Base-by-base conservation (phyloP, 2,888 invertebrate genomes). In the Agriopis aurantiaria region DNA sequence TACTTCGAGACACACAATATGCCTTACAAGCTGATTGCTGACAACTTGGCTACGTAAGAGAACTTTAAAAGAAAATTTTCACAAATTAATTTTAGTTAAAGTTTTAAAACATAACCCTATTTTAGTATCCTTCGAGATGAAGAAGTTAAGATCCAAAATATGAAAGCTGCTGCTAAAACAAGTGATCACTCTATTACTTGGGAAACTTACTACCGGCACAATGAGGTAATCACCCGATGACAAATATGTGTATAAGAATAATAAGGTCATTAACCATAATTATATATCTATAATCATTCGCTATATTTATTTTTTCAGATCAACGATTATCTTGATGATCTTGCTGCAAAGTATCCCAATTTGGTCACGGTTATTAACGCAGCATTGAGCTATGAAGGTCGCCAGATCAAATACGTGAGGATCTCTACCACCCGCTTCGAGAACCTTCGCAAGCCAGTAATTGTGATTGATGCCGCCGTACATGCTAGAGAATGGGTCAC, bases 401-500 rank as follows among this genome's bases (percentile, higher is more conserved):
- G 96, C n/a, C 90, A 94, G 67, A 91, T 97, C 72, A 95, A 95
- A 77, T 94, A 94, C 73, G 89, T 96, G 59, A 96, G 95, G 81
- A 95, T 96, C 69, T 96, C 96, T 1, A 93, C 91, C 41, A 91
- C 91, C 17, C 88, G 90, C 10, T 91, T 90, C 58, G 91, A 90
- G 69, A 85, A 91, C 69, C 78, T 84, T n/a, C 81, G 75, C 48
- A 95, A 96, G 68, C 96, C 96, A 0, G 93, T 95, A 2, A 94
- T 96, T 71, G 84, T 96, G 43, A 91, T 96, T 43, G 96, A 96
- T 75, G 95, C 95, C 43, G 95, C 95, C 43, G 95, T 96, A 53
- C 96, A 96, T 80, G 96, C 96, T 8, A 95, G 97, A 62, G 97
- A 97, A 87, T 97, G 97, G 97, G 96, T 96, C 66, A 96, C 97